Conservation (phyloP, 2,113 vertebrate genomes). For the Capreolus pygargus region DNA sequence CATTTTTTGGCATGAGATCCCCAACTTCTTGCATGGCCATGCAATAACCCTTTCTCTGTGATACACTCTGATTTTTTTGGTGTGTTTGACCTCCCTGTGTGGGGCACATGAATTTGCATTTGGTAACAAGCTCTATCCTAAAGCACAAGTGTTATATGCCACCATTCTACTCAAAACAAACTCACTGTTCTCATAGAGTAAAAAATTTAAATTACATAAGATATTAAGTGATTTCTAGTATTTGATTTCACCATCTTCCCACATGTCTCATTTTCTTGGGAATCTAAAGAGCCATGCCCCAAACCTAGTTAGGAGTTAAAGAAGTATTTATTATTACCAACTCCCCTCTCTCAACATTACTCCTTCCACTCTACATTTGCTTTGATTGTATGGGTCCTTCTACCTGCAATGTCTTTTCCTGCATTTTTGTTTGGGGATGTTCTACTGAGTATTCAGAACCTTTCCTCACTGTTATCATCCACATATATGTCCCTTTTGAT, state of each 20-base stretch:
- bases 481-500: neutral
- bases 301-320: neutral
- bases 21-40: neutral
- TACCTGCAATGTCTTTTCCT: neutral
- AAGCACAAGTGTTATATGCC: neutral
- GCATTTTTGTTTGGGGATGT: neutral
- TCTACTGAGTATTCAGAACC: neutral
- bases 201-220: neutral
- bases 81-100: neutral
- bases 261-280: neutral
- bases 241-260: neutral
- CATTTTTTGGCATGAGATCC: neutral
- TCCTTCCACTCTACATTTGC: neutral
- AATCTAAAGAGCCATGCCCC: neutral
- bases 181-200: neutral
- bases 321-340: neutral
- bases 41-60: neutral
- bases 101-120: neutral
- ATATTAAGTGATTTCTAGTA: neutral
- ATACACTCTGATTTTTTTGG: fast-evolving
- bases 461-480: neutral
- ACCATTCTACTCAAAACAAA: neutral
- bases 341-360: neutral
- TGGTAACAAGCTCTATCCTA: neutral
- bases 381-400: neutral